Percentiles rank a stretch among this genome's conserved stretches.
These are phyloP conservation scores for Pseudonaja textilis DNA, from an alignment of 2,113 vertebrate species.

Conservation along the genomic window DNA sequence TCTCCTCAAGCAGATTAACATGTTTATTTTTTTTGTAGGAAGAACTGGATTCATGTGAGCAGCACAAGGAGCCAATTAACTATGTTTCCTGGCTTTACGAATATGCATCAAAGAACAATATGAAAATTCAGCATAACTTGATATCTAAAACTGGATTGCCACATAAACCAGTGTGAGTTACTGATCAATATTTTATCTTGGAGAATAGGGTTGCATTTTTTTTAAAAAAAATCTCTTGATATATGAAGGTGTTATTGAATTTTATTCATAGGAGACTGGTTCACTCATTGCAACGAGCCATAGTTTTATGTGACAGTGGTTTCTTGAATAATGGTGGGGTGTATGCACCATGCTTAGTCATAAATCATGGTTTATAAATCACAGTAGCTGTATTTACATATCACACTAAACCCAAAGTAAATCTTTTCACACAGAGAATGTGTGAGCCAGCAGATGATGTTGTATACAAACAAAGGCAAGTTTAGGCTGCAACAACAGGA, in stretches of 20 bases:
- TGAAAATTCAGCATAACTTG: not conserved
- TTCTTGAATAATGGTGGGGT: not conserved
- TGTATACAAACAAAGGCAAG: not conserved
- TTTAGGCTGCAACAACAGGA: not conserved
- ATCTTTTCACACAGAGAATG: not conserved
- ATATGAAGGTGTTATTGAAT: not conserved
- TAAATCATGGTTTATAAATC: not conserved
- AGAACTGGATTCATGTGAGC: fast-evolving
- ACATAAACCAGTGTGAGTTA: constrained; percentile 49
- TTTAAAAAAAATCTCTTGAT: not conserved
- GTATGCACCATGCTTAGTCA: not conserved
- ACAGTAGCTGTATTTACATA: not conserved
- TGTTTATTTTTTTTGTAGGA: not conserved
- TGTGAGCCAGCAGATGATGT: not conserved
- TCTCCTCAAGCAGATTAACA: constrained; percentile 9
- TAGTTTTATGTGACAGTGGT: not conserved
- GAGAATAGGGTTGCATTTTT: not conserved
- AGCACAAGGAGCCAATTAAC: not conserved
- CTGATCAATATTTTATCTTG: not conserved
- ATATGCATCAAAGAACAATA: fast-evolving
- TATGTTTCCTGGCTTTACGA: constrained; percentile 51
- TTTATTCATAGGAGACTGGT: not conserved
- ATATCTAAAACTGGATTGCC: fast-evolving
- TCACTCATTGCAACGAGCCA: not conserved
- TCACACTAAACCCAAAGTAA: not conserved